phyloP scores from a whole-genome alignment of 1,140 invertebrate species.

The Dendrolimus kikuchii region DNA sequence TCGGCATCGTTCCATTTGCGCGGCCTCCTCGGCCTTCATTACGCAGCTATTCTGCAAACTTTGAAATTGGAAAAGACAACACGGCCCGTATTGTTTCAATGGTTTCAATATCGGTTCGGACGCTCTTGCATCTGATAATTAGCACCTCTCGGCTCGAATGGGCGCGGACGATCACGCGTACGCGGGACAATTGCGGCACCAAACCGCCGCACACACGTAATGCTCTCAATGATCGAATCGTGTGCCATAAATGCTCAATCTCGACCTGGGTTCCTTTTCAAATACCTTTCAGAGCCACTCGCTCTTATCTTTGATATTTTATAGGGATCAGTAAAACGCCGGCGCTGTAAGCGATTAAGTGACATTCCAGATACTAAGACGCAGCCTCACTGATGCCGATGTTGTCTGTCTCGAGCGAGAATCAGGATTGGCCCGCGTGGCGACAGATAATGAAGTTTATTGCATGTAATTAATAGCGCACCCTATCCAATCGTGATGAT shows the following conservation, averaged over 20 bases:
- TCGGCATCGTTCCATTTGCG: constrained; percentile 67
- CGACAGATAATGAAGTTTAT: constrained; percentile 42
- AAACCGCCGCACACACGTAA: constrained; percentile 26
- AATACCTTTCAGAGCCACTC: constrained; percentile 42
- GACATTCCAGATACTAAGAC: constrained; percentile 40
- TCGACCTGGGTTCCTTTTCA: constrained; percentile 33
- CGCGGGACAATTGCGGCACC: constrained; percentile 42
- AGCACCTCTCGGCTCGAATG: constrained; percentile 46
- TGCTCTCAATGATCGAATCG: constrained; percentile 48
- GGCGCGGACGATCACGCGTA: constrained; percentile 3
- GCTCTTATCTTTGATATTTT: constrained; percentile 70
- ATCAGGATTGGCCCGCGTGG: constrained; percentile 23
- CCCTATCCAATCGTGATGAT: no score
- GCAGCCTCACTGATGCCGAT: not conserved
- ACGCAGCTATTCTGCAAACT: constrained; percentile 69
- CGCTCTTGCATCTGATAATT: constrained; percentile 68
- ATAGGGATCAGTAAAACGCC: constrained; percentile 68
- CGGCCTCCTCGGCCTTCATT: constrained; percentile 65
- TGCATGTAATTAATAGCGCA: constrained; percentile 52
- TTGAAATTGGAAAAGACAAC: constrained; percentile 67
- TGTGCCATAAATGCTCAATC: constrained; percentile 60
- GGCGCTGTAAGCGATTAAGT: constrained; percentile 59
- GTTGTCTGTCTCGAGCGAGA: constrained; percentile 4
- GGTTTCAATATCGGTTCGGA: constrained; percentile 63
- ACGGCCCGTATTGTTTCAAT: constrained; percentile 67